These are phyloP conservation scores for Venusia cambrica DNA, from an alignment of 2,888 invertebrate genomes.

Conservation along the genomic window DNA sequence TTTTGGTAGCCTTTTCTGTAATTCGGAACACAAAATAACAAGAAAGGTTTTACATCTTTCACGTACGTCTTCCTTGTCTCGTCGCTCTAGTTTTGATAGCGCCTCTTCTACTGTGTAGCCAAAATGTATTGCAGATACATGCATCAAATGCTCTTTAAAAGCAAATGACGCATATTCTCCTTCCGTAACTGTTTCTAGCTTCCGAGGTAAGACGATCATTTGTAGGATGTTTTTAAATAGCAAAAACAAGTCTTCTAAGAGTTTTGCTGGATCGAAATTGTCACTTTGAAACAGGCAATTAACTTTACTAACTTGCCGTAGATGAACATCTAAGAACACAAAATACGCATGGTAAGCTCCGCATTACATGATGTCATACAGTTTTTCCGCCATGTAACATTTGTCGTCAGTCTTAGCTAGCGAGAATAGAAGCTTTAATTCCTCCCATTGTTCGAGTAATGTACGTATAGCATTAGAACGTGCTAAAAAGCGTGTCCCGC, in stretches of 20 bases:
- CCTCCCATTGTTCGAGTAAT: slow-evolving; percentile 17
- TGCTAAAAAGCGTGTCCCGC: slow-evolving; percentile 16
- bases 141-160: slow-evolving; percentile 13
- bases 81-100: slow-evolving; percentile 5
- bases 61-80: slow-evolving; percentile 9
- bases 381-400: slow-evolving; percentile 15
- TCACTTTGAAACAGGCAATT: slow-evolving; percentile 15
- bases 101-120: slow-evolving; percentile 11
- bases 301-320: slow-evolving; percentile 13
- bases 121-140: slow-evolving; percentile 11
- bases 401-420: slow-evolving; percentile 14
- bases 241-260: slow-evolving; percentile 12
- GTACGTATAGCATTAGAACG: slow-evolving; percentile 16
- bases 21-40: slow-evolving; percentile 11
- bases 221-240: slow-evolving; percentile 12
- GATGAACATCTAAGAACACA: slow-evolving; percentile 7
- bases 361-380: slow-evolving; percentile 12
- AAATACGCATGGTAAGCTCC: slow-evolving; percentile 8
- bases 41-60: slow-evolving; percentile 15
- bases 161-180: slow-evolving; percentile 3
- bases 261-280: slow-evolving; percentile 15
- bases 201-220: slow-evolving; percentile 14
- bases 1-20: slow-evolving; percentile 15
- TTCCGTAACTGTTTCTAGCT: slow-evolving; percentile 10
- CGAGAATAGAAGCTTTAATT: slow-evolving; percentile 15